These are phyloP conservation scores for Drosophila borealis DNA, from an alignment of 2,888 invertebrate genomes.

Conservation along the genomic window DNA sequence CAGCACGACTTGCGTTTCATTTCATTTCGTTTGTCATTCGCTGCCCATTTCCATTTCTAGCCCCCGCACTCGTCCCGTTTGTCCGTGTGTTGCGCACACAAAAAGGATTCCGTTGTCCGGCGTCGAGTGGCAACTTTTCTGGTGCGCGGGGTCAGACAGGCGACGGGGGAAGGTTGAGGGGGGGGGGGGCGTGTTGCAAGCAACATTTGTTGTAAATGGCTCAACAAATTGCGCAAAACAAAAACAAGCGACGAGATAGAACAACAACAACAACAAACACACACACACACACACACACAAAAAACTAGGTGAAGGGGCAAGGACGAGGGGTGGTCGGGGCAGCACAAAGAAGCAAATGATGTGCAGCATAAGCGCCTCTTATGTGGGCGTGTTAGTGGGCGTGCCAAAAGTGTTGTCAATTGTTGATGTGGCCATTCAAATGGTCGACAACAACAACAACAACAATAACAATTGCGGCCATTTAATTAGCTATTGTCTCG, in stretches of 20 bases:
- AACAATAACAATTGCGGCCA: constrained; percentile 23
- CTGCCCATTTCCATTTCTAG: constrained; percentile 44
- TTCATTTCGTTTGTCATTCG: constrained; percentile 53
- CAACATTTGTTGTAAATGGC: constrained; percentile 68
- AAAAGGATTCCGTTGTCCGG: constrained; percentile 67
- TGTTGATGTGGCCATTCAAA: constrained; percentile 44
- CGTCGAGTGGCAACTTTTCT: constrained; percentile 43
- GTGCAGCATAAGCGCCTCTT: constrained; percentile 60
- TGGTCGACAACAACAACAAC: constrained; percentile 5
- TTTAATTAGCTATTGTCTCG: constrained; percentile 33
- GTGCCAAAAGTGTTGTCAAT: constrained; percentile 42
- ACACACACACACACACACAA: background rate
- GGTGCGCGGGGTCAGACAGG: constrained; percentile 6
- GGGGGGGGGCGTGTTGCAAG: constrained; percentile 31
- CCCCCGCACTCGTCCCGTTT: background rate
- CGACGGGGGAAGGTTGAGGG: background rate
- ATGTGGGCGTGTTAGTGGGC: constrained; percentile 46
- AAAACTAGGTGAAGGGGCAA: constrained; percentile 8
- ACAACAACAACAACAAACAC: constrained; percentile 16
- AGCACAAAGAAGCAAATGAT: constrained; percentile 53
- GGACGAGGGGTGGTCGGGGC: background rate
- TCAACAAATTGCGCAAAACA: constrained; percentile 63
- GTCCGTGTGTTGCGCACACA: constrained; percentile 52
- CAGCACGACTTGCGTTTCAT: constrained; percentile 7
- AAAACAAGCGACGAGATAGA: constrained; percentile 43